Percentiles rank a stretch among this genome's conserved stretches.
phyloP scores from a whole-genome alignment of 2,888 invertebrate species.

The Rugalucina vietnamica region DNA sequence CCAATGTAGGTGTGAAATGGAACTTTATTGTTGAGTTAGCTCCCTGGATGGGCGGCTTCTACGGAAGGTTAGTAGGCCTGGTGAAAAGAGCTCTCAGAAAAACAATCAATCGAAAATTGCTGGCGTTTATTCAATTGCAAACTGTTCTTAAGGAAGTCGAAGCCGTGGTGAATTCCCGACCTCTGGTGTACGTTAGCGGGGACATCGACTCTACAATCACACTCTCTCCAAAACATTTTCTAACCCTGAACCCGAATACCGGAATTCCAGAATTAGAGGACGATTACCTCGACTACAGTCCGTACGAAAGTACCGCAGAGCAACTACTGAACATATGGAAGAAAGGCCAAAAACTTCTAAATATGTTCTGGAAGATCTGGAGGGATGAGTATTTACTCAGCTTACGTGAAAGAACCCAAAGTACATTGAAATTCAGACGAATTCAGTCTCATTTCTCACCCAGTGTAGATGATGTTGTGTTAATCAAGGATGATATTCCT shows the following conservation, averaged over 20 bases:
- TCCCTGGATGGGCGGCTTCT: no score
- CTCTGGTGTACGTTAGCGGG: not conserved
- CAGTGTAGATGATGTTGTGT: not conserved
- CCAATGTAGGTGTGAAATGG: not conserved
- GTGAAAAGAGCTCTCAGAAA: not conserved
- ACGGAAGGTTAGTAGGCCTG: no score
- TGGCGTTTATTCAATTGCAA: not conserved
- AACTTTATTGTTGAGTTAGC: not conserved
- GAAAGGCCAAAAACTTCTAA: constrained; percentile 11
- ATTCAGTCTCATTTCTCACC: not conserved
- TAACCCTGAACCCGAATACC: not conserved
- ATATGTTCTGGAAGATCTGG: no score
- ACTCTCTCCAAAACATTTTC: not conserved
- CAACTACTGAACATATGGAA: constrained; percentile 13
- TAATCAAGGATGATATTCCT: constrained; percentile 18
- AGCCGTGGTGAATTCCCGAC: not conserved
- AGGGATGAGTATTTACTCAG: no score
- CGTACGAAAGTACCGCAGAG: constrained; percentile 9
- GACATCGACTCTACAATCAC: not conserved
- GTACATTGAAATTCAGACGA: not conserved
- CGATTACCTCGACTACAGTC: constrained; percentile 12
- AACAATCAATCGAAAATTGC: not conserved
- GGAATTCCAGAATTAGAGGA: not conserved
- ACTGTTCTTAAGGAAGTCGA: not conserved
- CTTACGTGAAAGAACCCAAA: not conserved